Base-by-base conservation (phyloP, 2,888 invertebrate genomes). In the Rugalucina vietnamica region DNA sequence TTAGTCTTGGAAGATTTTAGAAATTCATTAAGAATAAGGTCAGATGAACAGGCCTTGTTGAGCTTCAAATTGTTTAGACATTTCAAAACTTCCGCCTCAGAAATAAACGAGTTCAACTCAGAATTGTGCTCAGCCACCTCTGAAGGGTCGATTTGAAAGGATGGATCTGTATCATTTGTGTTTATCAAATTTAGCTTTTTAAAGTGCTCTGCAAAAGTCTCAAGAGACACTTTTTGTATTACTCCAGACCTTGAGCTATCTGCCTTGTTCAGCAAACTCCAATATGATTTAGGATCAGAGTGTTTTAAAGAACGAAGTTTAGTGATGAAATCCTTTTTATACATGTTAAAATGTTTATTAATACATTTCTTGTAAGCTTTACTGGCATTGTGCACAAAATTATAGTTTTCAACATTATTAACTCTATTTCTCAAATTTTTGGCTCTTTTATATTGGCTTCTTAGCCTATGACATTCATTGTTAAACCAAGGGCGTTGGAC, bases 281-380 rank as follows among this genome's bases (percentile, higher is more conserved):
- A 65, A 65, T 65, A 65, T 34, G 32, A 65, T 24, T 65, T 65
- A 34, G 65, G 65, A 65, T 65, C 65, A 34, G 65, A 65, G 34
- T 65, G 65, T 34, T 65, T 65, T 18, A 65, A 21, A 34, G 34
- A 32, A 34, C 65, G 32, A 14, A 65, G 34, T 65, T 65, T 65
- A 21, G 32, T 29, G 21, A 65, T 65, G 34, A 65, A 65, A 34
- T 65, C 65, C 21, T 65, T 65, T 29, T 65, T 32, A 18, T 65
- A 65, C 21, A 34, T 18, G 18, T 65, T 65, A 18, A 32, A 65
- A 34, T 65, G 65, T 34, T 34, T 65, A 27, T 65, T 65, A 18
- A 65, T 65, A 34, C 65, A 65, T 65, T 65, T 65, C 21, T 65
- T 60, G 60, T 60, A 60, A 3, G 60, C 29, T 60, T 60, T 60